A percentile compares a stretch with the other conserved stretches of the same genome.
Conservation (phyloP, 2,888 invertebrate genomes). For the Watsonalla cultraria region DNA sequence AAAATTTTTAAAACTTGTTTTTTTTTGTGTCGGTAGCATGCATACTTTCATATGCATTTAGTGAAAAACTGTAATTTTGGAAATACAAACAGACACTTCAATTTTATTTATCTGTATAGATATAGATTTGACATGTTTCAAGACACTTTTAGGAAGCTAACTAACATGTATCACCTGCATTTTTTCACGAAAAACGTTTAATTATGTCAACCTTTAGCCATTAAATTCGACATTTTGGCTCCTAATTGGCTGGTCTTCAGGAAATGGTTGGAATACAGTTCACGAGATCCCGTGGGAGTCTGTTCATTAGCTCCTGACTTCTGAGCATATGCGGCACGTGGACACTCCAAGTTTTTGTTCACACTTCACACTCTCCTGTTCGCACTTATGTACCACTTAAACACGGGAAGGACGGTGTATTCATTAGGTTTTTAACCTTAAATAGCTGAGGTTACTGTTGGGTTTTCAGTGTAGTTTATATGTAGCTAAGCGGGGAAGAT, state of each 20-base stretch:
- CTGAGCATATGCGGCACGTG: constrained; percentile 37
- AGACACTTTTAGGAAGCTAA: too few relatives aligned
- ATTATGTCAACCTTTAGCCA: constrained; percentile 17
- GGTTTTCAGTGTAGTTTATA: not conserved
- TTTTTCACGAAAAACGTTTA: not conserved
- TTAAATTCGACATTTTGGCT: constrained; percentile 36
- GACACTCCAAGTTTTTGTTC: constrained; percentile 51
- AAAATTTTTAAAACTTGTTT: too few relatives aligned
- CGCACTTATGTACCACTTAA: constrained; percentile 16
- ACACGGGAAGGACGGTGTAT: not conserved
- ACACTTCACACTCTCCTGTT: constrained; percentile 48
- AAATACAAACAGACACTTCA: too few relatives aligned
- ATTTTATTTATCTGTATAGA: too few relatives aligned
- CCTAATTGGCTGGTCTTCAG: constrained; percentile 46
- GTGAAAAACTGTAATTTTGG: too few relatives aligned
- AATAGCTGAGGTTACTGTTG: not conserved
- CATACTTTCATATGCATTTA: too few relatives aligned
- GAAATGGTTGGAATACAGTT: constrained; percentile 48
- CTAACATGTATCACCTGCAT: too few relatives aligned
- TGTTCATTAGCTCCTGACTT: constrained; percentile 30
- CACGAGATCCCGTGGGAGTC: constrained; percentile 63
- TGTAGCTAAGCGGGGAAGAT: too few relatives aligned
- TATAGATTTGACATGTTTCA: too few relatives aligned
- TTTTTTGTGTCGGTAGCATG: too few relatives aligned
- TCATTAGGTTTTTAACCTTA: not conserved